Evolutionary conservation across 1,140 invertebrate genomes (phyloP).

Genomic region (Ephestia elutella): DNA sequence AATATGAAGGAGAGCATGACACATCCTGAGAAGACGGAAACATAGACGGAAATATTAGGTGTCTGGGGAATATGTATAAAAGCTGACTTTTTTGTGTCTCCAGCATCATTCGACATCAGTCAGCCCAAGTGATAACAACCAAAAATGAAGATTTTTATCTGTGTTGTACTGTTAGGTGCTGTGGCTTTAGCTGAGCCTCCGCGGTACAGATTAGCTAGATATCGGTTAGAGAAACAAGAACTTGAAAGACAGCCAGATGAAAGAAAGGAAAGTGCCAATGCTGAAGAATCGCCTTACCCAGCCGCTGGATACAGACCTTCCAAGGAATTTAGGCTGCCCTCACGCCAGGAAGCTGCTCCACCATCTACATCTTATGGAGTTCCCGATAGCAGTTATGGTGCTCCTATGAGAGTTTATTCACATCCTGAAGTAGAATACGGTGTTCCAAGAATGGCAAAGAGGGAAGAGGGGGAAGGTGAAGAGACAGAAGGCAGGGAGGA

Average conservation of each 20-base stretch:
- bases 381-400: constrained; percentile 59
- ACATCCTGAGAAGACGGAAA: constrained; percentile 61
- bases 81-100: constrained; percentile 22
- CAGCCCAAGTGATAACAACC: constrained; percentile 42
- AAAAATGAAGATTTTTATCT: constrained; percentile 47
- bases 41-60: constrained; percentile 29
- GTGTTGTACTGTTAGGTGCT: constrained; percentile 45
- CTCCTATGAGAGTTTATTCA: constrained; percentile 47
- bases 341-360: constrained; percentile 41
- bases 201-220: constrained; percentile 35
- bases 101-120: constrained; percentile 57
- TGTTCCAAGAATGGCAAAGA: constrained; percentile 14
- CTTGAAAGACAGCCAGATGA: constrained; percentile 24
- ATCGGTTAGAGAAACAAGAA: constrained; percentile 40
- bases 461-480: constrained; percentile 9
- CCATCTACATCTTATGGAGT: constrained; percentile 57
- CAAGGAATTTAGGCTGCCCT: constrained; percentile 56
- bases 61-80: constrained; percentile 48
- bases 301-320: constrained; percentile 58
- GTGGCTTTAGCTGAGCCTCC: constrained; percentile 52
- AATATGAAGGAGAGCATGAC: constrained; percentile 42
- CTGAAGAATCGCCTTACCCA: constrained; percentile 52
- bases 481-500: background rate
- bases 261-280: constrained; percentile 16
- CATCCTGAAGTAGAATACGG: constrained; percentile 52